Base-by-base conservation (phyloP, 2,888 invertebrate genomes). In the Ennomos erosarius region DNA sequence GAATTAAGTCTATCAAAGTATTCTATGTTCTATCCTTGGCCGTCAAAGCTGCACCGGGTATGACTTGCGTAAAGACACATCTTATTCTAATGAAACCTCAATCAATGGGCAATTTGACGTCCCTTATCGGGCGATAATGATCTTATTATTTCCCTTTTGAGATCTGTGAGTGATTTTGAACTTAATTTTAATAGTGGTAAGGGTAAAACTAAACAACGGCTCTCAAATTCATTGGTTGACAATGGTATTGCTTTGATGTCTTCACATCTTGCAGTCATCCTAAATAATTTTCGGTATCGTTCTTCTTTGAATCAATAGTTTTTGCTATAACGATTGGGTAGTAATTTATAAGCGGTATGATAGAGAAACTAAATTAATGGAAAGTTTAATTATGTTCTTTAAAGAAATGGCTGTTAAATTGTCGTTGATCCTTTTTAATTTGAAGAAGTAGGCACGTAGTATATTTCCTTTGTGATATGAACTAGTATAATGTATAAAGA, bases 1-100 rank as follows among this genome's bases (percentile, higher is more conserved):
- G 68, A 64, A 69, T 62, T 57, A 67, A 43, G 59, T 55, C 62
- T 69, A n/a, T n/a, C n/a, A n/a, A n/a, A n/a, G n/a, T n/a, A n/a
- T n/a, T n/a, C n/a, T n/a, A n/a, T n/a, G n/a, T n/a, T n/a, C n/a
- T n/a, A 76, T 82, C 81, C 83, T 81, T 85, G 78, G 75, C 79
- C 78, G 61, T 40, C 16, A 51, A 42, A 55, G 47, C 35, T 52
- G 51, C 46, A 34, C 16, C 42, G 10, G 39, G 36, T 26, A 49
- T 55, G 49, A 55, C 43, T 55, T 43, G 46, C n/a, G n/a, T 8
- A 11, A 34, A 46, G 45, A 47, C 54, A 51, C 46, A 42, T 40
- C 45, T 57, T 63, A 39, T 61, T 61, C 61, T 45, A 36, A 56
- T 40, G 56, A 51, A 40, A 11, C 34, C 9, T 5, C 36, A 44